Base-by-base conservation (phyloP, 64 coral and sea anemone genomes). In the Actinia equina region DNA sequence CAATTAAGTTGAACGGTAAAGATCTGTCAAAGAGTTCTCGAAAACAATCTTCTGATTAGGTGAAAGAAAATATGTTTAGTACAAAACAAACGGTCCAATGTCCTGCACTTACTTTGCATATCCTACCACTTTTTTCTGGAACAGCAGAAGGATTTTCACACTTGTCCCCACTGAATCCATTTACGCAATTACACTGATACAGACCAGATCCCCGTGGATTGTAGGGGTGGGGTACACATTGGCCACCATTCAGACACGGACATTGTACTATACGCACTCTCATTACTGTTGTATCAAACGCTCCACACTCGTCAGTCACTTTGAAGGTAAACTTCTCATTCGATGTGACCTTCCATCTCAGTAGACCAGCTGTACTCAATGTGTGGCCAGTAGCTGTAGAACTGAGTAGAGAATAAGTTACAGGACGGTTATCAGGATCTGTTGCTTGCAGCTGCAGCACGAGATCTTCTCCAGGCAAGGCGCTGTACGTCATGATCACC, bases 341-440 rank as follows among this genome's bases (percentile, higher is more conserved):
- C 26, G 74, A 77, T 26, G 71, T 91, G 9, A 91, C 84, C 44
- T 79, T 90, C 65, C 83, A 77, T 60, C 23, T 20, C 17, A 91
- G 37, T 2, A 86, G 37, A 53, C 83, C 83, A 30, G 53, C 1
- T 2, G 23, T 42, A 11, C 17, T 86, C 11, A 77, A 59, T n/a
- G 77, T 59, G 7, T 80, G 8, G 3, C 83, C 89, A 18, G 55
- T 54, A 6, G 71, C 76, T 62, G 83, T 91, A 76, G 80, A 70
- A 18, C 78, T 17, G 25, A 71, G 12, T 11, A 91, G 25, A 43
- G 89, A 91, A 69, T 78, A 45, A 5, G 54, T 81, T 26, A 91
- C 59, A 22, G 89, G 89, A 53, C 84, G 84, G 44, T 85, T 85
- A 30, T 91, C 83, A 17, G 89, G 89, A 67, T 91, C 89, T 71